Evolutionary conservation across 2,797 vertebrate genomes (phyloP), one percentile per base, ranked within the genome.

Genomic region (Sebastes taczanowskii): DNA sequence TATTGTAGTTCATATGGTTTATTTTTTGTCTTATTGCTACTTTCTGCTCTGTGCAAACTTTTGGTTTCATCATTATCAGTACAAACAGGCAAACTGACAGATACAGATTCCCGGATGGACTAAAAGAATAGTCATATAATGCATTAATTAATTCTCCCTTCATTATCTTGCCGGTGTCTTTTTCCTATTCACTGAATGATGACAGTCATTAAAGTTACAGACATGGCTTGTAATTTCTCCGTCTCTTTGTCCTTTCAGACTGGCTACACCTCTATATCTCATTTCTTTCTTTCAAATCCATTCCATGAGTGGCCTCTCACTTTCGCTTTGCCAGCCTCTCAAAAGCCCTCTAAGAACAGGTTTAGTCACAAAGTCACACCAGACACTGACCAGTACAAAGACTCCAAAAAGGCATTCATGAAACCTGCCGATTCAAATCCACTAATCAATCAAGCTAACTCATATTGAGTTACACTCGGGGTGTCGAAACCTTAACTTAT

Each of bases 351-450:
- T 77, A 32, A 56, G 32, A 58, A 42, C 13, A 25, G 52, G 22
- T 53, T 65, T 22, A 61, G 25, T 75, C 20, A 68, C 72, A 87
- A 75, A 88, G 83, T 88, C 81, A 78, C 61, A 81, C 71, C 75
- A 86, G 67, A 83, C 80, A 42, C 14, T 79, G 75, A 66, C 74
- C 81, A 87, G 77, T 62, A 86, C 81, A 70, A 77, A 52, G 46
- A 56, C 4, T 27, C 34, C 6, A 34, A 78, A 56, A 58, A 73
- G 6, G 1, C 10, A 27, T 61, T 49, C 9, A 32, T 11, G 0
- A 68, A 58, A 49, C 7, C 29, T 14, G 2, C 25, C 23, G 35
- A 52, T 71, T 60, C 0, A 63, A 11, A 74, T 8, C 10, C 13
- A 67, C 2, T 10, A 25, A 52, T 32, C 2, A 49, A 1, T 61